Conservation (phyloP, 2,888 invertebrate species). For the Ochropleura leucogaster region DNA sequence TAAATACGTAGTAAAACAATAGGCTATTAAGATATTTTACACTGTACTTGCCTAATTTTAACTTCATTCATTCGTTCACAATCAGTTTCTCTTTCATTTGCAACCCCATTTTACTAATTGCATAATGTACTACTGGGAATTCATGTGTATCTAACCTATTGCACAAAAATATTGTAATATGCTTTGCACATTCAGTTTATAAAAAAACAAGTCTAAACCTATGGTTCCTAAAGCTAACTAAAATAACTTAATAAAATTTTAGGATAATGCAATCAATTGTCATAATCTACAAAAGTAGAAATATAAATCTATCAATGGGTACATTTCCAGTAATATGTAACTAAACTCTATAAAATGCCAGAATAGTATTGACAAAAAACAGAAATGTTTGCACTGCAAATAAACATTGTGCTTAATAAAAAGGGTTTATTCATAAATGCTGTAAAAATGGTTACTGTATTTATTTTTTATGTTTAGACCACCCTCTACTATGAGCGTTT, state of each 20-base stretch:
- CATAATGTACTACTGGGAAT: slow-evolving; percentile 61
- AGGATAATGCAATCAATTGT: slow-evolving; percentile 60
- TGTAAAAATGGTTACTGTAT: background rate
- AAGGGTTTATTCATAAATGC: slow-evolving; percentile 1
- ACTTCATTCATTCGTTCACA: slow-evolving; percentile 60
- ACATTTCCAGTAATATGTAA: slow-evolving; percentile 57
- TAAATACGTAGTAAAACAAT: slow-evolving; percentile 48
- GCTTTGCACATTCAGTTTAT: slow-evolving; percentile 60
- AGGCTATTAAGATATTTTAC: slow-evolving; percentile 50
- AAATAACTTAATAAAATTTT: slow-evolving; percentile 43
- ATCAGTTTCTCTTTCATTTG: slow-evolving; percentile 43
- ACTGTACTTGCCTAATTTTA: slow-evolving; percentile 50
- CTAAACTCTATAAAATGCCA: slow-evolving; percentile 54
- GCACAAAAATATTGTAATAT: slow-evolving; percentile 66
- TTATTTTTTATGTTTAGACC: background rate
- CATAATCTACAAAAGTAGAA: slow-evolving; percentile 62
- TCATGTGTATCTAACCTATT: slow-evolving; percentile 59
- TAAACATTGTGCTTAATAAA: slow-evolving; percentile 68
- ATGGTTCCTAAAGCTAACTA: slow-evolving; percentile 48
- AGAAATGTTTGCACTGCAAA: slow-evolving; percentile 65
- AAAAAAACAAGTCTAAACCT: slow-evolving; percentile 51
- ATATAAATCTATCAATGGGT: slow-evolving; percentile 42
- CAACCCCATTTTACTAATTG: slow-evolving; percentile 44
- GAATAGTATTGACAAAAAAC: slow-evolving; percentile 51
- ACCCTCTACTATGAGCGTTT: background rate